These are phyloP conservation scores for Pedicia rivosa DNA, from an alignment of 2,888 invertebrate species.

Conservation along the genomic window DNA sequence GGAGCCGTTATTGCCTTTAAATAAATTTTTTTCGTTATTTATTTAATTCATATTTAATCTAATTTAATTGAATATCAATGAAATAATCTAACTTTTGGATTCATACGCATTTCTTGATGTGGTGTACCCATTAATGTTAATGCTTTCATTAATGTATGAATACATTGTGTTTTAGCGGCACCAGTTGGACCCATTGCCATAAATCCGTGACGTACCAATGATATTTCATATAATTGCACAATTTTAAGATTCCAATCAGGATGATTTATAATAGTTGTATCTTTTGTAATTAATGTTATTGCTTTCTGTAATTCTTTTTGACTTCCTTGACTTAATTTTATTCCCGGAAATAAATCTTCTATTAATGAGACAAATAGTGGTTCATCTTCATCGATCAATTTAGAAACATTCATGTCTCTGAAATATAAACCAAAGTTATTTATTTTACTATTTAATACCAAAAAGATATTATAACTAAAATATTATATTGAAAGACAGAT, in stretches of 20 bases:
- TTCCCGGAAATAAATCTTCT: constrained; percentile 71
- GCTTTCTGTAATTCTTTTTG: constrained; percentile 61
- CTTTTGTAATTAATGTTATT: constrained; percentile 40
- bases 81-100: constrained; percentile 84
- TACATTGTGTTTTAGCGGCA: constrained; percentile 57
- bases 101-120: constrained; percentile 69
- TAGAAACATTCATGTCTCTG: constrained; percentile 78
- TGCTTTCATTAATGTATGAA: constrained; percentile 55
- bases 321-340: constrained; percentile 41
- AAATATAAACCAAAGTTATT: background rate
- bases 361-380: constrained; percentile 66
- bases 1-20: constrained; percentile 66
- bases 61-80: too few relatives aligned
- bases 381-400: constrained; percentile 75
- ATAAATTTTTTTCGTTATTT: too few relatives aligned
- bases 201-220: constrained; percentile 63
- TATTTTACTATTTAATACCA: background rate
- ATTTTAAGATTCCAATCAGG: constrained; percentile 69
- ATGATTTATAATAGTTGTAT: constrained; percentile 52
- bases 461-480: too few relatives aligned
- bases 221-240: constrained; percentile 64
- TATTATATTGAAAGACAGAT: too few relatives aligned
- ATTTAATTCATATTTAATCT: too few relatives aligned
- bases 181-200: constrained; percentile 78
- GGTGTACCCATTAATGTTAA: constrained; percentile 56